These are phyloP conservation scores for Atethmia centrago DNA, from an alignment of 2,888 invertebrate genomes.

Conservation along the genomic window DNA sequence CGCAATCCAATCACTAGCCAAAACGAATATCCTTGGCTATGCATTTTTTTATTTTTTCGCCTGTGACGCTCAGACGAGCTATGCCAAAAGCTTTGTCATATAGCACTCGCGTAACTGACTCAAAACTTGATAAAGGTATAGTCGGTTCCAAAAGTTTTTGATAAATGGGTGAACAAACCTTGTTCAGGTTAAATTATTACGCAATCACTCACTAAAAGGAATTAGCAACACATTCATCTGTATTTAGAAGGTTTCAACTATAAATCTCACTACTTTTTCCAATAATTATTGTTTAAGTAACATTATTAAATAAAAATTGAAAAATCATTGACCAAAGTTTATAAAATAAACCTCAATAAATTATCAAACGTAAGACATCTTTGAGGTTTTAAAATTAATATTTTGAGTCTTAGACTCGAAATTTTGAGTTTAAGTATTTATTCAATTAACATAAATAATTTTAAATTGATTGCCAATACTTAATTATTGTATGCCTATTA, in stretches of 20 bases:
- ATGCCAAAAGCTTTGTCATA: conserved; percentile 15
- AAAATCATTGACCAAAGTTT: too few relatives aligned
- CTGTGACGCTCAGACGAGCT: not conserved
- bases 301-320: not conserved
- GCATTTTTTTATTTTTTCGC: not conserved
- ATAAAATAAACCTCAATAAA: not conserved
- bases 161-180: not conserved
- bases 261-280: not conserved
- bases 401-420: not conserved
- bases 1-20: conserved; percentile 33
- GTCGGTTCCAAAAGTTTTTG: not conserved
- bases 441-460: too few relatives aligned
- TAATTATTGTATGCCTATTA: too few relatives aligned
- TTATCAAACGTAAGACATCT: not conserved
- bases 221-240: not conserved
- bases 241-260: not conserved
- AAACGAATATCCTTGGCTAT: conserved; percentile 22
- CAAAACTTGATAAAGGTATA: conserved; percentile 20
- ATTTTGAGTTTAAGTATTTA: too few relatives aligned
- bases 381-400: not conserved
- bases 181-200: not conserved
- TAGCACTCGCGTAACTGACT: conserved; percentile 15
- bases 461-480: too few relatives aligned
- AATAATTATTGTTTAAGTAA: not conserved
- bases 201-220: not conserved